Evolutionary conservation across 2,888 invertebrate species (phyloP).

Genomic region (Nephrotoma guestfalica): DNA sequence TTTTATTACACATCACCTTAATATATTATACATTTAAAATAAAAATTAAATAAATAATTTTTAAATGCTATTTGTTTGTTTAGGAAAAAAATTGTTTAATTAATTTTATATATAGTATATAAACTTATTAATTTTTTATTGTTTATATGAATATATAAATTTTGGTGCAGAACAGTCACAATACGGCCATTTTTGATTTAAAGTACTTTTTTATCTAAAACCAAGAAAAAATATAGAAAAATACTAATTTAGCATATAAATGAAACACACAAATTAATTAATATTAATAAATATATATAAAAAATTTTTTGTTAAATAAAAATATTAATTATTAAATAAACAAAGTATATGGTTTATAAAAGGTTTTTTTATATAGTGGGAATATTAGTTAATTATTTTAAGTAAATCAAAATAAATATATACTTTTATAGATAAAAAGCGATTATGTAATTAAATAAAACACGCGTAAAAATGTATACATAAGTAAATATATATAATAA

Average conservation of each 20-base stretch:
- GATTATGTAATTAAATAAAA: background rate
- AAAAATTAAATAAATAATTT: background rate
- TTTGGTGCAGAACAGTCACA: constrained; percentile 6
- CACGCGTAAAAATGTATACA: background rate
- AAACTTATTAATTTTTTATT: constrained; percentile 3
- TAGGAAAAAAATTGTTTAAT: background rate
- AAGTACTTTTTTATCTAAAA: background rate
- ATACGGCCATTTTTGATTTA: constrained; percentile 5
- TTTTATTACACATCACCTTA: background rate
- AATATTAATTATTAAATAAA: background rate
- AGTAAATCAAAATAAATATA: background rate
- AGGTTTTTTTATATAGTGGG: background rate
- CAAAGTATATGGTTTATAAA: background rate
- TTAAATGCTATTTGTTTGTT: background rate
- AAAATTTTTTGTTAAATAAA: background rate
- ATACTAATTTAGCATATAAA: constrained; percentile 2
- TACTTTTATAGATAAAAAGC: background rate
- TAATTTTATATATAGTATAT: background rate
- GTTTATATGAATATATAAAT: background rate
- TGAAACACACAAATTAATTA: constrained; percentile 1
- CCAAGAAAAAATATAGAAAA: constrained; percentile 3
- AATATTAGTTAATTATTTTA: background rate
- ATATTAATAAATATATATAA: background rate
- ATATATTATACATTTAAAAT: background rate
- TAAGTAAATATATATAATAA: background rate